phyloP scores from a whole-genome alignment of 2,797 vertebrate genomes.

The Hipposideros larvatus region DNA sequence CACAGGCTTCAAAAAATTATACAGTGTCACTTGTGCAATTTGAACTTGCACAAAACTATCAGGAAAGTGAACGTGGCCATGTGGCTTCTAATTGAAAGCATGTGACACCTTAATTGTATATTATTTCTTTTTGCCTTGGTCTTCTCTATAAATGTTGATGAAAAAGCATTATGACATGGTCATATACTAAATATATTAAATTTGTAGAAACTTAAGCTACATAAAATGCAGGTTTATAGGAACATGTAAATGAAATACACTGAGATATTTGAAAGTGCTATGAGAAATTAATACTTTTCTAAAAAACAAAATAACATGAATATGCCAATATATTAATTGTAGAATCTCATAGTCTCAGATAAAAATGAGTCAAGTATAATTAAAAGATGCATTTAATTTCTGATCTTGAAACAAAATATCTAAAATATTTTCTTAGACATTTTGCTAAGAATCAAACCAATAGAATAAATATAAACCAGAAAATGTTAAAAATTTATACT shows the following conservation, averaged over 20 bases:
- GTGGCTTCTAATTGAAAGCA: neutral
- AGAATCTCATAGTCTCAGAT: neutral
- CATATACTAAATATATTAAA: neutral
- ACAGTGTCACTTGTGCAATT: neutral
- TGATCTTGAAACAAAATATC: neutral
- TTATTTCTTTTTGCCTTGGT: neutral
- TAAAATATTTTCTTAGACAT: neutral
- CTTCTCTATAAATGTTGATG: neutral
- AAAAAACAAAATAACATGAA: neutral
- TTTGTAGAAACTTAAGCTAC: neutral
- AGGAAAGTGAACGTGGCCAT: neutral
- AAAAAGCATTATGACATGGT: neutral
- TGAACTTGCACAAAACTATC: neutral
- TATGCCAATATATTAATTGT: neutral
- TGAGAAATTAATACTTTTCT: neutral
- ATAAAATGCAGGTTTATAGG: slow-evolving; percentile 19
- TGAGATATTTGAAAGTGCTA: neutral
- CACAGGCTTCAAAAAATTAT: slow-evolving; percentile 53
- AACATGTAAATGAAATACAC: neutral
- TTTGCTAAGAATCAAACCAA: neutral
- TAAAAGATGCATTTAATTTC: neutral
- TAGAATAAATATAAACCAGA: neutral
- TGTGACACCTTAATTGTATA: neutral
- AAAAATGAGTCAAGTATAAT: neutral
- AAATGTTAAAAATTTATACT: neutral